Base-by-base conservation (phyloP, 2,113 vertebrate genomes). In the Planiliza haematocheilus region DNA sequence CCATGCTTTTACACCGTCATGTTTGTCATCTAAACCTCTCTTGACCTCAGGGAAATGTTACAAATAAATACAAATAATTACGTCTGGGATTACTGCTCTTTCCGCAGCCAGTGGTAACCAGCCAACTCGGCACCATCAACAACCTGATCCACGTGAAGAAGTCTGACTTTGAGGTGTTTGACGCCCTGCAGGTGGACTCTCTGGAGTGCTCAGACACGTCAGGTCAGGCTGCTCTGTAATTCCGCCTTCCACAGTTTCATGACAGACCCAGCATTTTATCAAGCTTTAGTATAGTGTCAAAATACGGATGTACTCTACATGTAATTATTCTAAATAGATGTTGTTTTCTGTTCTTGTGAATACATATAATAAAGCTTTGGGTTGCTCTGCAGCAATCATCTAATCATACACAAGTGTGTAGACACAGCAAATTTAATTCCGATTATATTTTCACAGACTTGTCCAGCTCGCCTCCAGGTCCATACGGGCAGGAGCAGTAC, bases 151-250 rank as follows among this genome's bases (percentile, higher is more conserved):
- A 97, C 0, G 97, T 99, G 91, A 99, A 97, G 93, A 98, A 98
- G 84, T 99, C 97, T 0, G 97, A 99, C 89, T 99, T 99, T 4
- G 97, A 99, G 90, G 97, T 99, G 82, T 99, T 99, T 37, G 97
- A 99, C 61, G 97, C 97, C 2, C 89, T 99, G 87, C 96, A 98
- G 75, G 93, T 99, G 30, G 97, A 99, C 89, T 99, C 97, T 14
- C 91, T 98, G 87, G 97, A 99, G 89, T 96, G 96, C 86, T 97
- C 97, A 0, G 97, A 99, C 89, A 95, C 96, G 21, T 97, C 97
- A 67, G 96, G 95, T 95, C 18, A 70, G 64, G 12, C 36, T 9
- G 10, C 20, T 9, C 34, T 62, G 11, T 43, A 39, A 3, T 17
- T 37, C 12, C 49, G 6, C 13, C 17, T 36, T 21, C 24, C 24